These are phyloP conservation scores for Elachura formosa DNA, from an alignment of 2,113 vertebrate species.

Conservation along the genomic window DNA sequence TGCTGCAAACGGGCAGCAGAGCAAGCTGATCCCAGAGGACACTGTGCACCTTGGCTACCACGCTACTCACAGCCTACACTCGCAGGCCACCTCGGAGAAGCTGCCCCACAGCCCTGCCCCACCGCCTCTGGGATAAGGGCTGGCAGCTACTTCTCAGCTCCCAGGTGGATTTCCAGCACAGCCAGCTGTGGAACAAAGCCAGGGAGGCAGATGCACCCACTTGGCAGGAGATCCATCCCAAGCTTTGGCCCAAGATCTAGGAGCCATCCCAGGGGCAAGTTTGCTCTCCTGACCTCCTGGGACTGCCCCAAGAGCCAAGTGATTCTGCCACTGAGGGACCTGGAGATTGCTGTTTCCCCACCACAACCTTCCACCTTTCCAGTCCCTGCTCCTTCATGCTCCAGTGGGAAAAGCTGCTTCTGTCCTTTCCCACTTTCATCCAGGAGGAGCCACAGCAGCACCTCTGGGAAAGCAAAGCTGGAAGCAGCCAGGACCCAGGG, in stretches of 20 bases:
- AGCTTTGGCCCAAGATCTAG: background rate
- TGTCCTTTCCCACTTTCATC: slow-evolving; percentile 28
- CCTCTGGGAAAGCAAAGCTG: background rate
- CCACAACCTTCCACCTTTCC: background rate
- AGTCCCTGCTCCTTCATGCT: background rate
- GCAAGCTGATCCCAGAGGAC: background rate
- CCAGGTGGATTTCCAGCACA: background rate
- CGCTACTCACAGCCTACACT: rapidly evolving
- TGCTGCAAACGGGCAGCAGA: background rate
- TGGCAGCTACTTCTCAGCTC: background rate
- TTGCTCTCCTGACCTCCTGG: background rate
- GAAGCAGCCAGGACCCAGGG: background rate
- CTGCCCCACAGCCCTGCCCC: rapidly evolving
- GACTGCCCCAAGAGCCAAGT: background rate
- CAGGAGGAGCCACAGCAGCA: background rate
- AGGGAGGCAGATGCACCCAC: background rate
- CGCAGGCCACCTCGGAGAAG: rapidly evolving
- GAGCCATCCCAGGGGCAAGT: background rate
- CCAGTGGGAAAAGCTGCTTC: background rate
- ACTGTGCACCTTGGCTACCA: background rate
- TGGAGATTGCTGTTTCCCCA: background rate
- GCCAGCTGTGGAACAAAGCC: background rate
- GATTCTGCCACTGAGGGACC: background rate
- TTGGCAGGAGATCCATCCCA: background rate
- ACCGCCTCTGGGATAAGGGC: background rate